These are phyloP conservation scores for Bursaphelenchus okinawaensis DNA, from an alignment of 2,888 invertebrate genomes.

Conservation along the genomic window DNA sequence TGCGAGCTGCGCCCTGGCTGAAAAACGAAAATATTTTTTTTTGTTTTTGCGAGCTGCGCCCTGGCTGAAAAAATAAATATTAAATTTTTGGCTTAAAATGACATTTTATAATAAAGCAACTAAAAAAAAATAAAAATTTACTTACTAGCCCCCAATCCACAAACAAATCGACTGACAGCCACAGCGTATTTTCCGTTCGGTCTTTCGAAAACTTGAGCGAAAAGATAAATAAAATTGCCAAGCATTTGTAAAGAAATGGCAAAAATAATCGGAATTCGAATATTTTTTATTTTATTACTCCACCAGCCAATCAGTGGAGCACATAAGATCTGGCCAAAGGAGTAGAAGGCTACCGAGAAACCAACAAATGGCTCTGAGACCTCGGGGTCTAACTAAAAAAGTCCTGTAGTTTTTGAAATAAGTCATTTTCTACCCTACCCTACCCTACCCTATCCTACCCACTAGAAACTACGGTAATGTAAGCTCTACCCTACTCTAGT, in stretches of 20 bases:
- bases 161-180: conserved; percentile 39
- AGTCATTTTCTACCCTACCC: too few relatives aligned
- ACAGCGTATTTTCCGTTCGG: conserved; percentile 34
- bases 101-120: too few relatives aligned
- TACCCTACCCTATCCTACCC: too few relatives aligned
- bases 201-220: conserved; percentile 49
- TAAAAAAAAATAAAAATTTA: too few relatives aligned
- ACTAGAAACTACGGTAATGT: too few relatives aligned
- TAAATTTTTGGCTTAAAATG: too few relatives aligned
- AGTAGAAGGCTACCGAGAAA: conserved; percentile 58
- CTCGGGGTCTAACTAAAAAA: conserved; percentile 15
- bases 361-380: conserved; percentile 45
- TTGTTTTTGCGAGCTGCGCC: too few relatives aligned
- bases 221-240: conserved; percentile 55
- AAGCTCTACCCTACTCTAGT: too few relatives aligned
- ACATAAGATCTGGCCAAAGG: conserved; percentile 57
- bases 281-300: conserved; percentile 42
- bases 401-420: too few relatives aligned
- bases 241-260: conserved; percentile 50
- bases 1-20: too few relatives aligned
- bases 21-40: too few relatives aligned
- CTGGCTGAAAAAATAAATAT: too few relatives aligned
- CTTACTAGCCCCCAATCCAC: conserved; percentile 41
- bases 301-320: conserved; percentile 57
- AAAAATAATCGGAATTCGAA: conserved; percentile 49